phyloP scores from a whole-genome alignment of 2,113 vertebrate species.

The Orthonyx spaldingii region DNA sequence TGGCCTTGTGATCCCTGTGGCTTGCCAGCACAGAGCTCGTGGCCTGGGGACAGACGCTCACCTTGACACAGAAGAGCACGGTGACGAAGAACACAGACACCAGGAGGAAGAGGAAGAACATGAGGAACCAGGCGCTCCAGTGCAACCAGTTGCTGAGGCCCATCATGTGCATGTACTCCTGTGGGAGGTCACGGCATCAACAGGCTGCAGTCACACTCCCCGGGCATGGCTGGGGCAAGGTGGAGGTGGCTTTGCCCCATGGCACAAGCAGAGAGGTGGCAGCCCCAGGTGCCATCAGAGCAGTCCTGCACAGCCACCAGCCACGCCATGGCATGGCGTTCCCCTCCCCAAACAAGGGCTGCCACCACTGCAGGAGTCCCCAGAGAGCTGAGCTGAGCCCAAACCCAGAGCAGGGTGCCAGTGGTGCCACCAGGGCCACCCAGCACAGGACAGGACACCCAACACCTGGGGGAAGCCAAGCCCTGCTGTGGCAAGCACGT shows the following conservation, averaged over 20 bases:
- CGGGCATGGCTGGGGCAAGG: fast-evolving
- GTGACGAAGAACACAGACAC: conserved; percentile 87
- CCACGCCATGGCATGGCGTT: fast-evolving
- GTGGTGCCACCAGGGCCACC: fast-evolving
- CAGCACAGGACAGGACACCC: neutral
- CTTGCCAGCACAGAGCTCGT: neutral
- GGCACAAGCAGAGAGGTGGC: neutral
- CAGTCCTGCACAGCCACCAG: neutral
- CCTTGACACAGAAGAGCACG: conserved; percentile 88
- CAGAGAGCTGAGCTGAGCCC: neutral
- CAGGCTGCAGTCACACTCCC: neutral
- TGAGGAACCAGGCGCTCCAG: conserved; percentile 94
- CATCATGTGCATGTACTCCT: conserved; percentile 99
- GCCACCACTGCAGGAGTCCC: neutral
- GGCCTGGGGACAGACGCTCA: conserved; percentile 58
- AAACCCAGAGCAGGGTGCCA: neutral
- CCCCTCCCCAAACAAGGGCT: neutral
- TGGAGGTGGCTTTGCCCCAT: neutral
- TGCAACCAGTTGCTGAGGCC: conserved; percentile 96
- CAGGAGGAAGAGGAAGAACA: conserved; percentile 90
- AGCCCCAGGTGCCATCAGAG: neutral
- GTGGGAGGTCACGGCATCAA: neutral
- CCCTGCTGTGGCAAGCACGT: fast-evolving
- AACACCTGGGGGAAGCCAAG: neutral
- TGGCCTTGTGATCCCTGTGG: neutral